Evolutionary conservation across 2,888 invertebrate species (phyloP).

Genomic region (Hyppa rectilinea): DNA sequence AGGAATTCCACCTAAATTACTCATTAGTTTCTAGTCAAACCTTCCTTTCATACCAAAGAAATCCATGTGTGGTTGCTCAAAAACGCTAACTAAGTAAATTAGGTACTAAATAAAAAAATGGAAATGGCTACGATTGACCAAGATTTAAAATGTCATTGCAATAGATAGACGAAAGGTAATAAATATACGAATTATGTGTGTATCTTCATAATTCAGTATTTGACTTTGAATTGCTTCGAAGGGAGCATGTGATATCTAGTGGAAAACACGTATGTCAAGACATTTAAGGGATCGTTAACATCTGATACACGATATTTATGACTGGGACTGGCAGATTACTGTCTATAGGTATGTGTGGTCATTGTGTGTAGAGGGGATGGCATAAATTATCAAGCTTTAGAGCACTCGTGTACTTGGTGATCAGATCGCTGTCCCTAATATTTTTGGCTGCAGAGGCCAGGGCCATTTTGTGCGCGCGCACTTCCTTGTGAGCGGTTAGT

Average conservation of each 20-base stretch:
- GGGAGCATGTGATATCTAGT: conserved; percentile 65
- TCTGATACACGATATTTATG: conserved; percentile 43
- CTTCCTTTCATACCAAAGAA: conserved; percentile 24
- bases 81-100: conserved; percentile 45
- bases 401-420: conserved; percentile 25
- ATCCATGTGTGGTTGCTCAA: conserved; percentile 65
- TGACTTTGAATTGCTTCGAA: conserved; percentile 57
- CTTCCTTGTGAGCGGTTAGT: conserved; percentile 39
- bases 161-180: conserved; percentile 52
- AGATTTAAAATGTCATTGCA: conserved; percentile 69
- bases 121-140: conserved; percentile 67
- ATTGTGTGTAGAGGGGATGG: conserved; percentile 28
- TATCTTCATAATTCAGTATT: conserved; percentile 49
- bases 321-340: conserved; percentile 37
- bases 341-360: conserved; percentile 31
- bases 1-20: conserved; percentile 24
- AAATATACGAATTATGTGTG: conserved; percentile 52
- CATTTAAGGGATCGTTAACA: conserved; percentile 49
- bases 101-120: conserved; percentile 39
- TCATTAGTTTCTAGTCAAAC: conserved; percentile 37
- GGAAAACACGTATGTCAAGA: conserved; percentile 48
- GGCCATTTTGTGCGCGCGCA: not conserved
- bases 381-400: conserved; percentile 15
- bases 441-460: not conserved
- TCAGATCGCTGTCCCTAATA: not conserved